These are phyloP conservation scores for Ectemnius cavifrons DNA, from an alignment of 2,888 invertebrate genomes.

Conservation along the genomic window DNA sequence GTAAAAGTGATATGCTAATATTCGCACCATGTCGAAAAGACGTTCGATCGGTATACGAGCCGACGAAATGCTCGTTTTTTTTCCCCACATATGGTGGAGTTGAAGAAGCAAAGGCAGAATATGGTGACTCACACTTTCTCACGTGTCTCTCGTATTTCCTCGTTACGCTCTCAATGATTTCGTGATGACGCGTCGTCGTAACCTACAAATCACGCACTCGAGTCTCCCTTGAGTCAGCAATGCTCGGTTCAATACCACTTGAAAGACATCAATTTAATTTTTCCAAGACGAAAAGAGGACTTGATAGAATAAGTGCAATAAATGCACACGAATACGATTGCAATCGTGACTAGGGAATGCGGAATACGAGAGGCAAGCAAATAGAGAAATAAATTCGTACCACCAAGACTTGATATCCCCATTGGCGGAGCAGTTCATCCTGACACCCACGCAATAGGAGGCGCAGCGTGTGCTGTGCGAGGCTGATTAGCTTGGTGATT, in stretches of 20 bases:
- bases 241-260: no score
- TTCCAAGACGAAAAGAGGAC: no score
- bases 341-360: conserved; percentile 31
- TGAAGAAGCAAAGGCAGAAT: conserved; percentile 4
- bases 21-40: conserved; percentile 26
- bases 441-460: conserved; percentile 58
- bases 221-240: no score
- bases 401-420: conserved; percentile 30
- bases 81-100: neutral
- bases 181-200: no score
- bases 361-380: conserved; percentile 27
- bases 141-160: conserved; percentile 51
- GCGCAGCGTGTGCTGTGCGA: conserved; percentile 56
- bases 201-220: no score
- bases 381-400: neutral
- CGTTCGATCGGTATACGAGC: conserved; percentile 28
- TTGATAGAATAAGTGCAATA: no score
- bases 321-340: conserved; percentile 22
- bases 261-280: no score
- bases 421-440: conserved; percentile 40
- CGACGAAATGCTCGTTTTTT: conserved; percentile 33
- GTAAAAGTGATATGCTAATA: conserved; percentile 53
- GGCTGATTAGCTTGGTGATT: conserved; percentile 62
- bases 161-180: conserved; percentile 34
- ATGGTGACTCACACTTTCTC: conserved; percentile 36